These are phyloP conservation scores for Pelusios castaneus DNA, from an alignment of 2,113 vertebrate genomes.

Conservation along the genomic window DNA sequence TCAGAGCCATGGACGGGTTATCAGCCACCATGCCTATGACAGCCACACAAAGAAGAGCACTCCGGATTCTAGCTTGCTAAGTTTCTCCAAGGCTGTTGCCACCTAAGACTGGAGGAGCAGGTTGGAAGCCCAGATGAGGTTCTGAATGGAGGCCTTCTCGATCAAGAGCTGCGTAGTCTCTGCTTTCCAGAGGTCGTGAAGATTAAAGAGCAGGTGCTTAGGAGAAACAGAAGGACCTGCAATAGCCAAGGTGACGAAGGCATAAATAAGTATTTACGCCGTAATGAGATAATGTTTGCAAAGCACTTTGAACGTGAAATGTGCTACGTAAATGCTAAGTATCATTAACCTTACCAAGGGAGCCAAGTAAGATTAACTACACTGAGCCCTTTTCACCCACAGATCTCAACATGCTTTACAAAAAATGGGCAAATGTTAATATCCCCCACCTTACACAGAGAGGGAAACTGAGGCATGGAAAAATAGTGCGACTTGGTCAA, in stretches of 20 bases:
- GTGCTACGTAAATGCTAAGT: rapidly evolving
- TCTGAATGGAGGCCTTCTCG: neutral
- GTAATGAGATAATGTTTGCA: rapidly evolving
- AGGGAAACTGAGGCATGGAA: rapidly evolving
- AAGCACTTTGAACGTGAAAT: rapidly evolving
- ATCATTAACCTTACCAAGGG: rapidly evolving
- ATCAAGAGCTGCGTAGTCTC: neutral
- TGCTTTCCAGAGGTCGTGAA: neutral
- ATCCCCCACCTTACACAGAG: neutral
- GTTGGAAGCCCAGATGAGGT: rapidly evolving
- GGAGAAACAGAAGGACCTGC: neutral
- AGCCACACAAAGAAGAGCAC: neutral
- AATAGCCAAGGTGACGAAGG: neutral
- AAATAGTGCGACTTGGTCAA: rapidly evolving
- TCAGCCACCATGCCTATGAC: neutral
- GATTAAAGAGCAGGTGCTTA: neutral
- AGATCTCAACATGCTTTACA: rapidly evolving
- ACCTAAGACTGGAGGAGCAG: neutral
- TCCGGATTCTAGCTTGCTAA: rapidly evolving
- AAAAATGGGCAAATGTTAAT: neutral
- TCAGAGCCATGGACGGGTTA: neutral
- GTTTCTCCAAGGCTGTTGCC: neutral
- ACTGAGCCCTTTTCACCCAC: neutral
- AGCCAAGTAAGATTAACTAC: neutral
- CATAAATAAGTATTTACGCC: neutral